Conservation (phyloP, 2,888 invertebrate species). For the Platypus cylindrus region DNA sequence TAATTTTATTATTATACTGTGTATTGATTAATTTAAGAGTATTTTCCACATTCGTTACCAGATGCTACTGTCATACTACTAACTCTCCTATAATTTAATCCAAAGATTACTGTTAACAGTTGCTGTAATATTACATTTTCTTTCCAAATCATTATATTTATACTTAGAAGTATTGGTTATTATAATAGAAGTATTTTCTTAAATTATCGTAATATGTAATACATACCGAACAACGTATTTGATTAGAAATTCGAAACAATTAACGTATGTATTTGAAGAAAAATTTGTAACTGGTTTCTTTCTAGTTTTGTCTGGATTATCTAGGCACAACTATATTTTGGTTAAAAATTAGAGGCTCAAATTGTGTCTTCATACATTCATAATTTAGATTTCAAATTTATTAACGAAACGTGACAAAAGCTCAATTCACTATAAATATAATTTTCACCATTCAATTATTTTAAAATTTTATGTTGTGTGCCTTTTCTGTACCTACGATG, state of each 20-base stretch:
- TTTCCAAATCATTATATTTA: no score
- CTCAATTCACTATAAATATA: neutral
- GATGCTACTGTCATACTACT: constrained; percentile 1
- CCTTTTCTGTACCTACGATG: constrained; percentile 10
- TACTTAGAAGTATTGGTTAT: constrained; percentile 1
- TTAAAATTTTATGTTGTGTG: constrained; percentile 5
- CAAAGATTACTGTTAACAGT: constrained; percentile 10
- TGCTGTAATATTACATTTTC: constrained; percentile 3
- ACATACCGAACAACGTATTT: no score
- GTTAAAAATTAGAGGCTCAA: no score
- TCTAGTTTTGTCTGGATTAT: no score
- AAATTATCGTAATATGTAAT: no score
- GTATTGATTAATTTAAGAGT: constrained; percentile 4
- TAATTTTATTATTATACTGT: constrained; percentile 2
- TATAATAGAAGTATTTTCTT: no score
- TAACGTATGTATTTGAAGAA: no score
- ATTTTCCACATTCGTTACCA: constrained; percentile 1
- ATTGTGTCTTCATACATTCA: no score
- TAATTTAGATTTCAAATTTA: no score
- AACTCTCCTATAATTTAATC: constrained; percentile 4
- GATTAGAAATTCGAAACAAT: no score
- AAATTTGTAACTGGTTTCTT: no score
- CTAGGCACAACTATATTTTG: no score
- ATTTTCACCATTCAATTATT: neutral
- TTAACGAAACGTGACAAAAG: neutral